Percentiles rank a stretch among this genome's conserved stretches.
Evolutionary conservation across 2,797 vertebrate species (phyloP).

Genomic region (Melanogrammus aeglefinus): DNA sequence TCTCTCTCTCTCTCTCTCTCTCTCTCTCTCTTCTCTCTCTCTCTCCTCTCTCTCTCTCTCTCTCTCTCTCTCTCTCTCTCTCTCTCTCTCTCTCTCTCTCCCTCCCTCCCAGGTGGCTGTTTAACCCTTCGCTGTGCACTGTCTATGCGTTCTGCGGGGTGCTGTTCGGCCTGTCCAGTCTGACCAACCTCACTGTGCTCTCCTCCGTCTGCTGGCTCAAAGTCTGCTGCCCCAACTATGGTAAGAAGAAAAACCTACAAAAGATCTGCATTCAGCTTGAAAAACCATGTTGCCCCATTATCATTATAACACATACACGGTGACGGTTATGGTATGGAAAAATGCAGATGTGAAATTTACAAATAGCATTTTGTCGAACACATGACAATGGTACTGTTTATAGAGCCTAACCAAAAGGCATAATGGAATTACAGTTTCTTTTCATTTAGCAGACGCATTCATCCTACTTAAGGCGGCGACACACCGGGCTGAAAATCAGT

Average conservation of each 20-base stretch:
- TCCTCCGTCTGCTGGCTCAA: constrained; percentile 85
- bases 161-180: constrained; percentile 76
- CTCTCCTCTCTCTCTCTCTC: constrained; percentile 9
- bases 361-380: too few species aligned
- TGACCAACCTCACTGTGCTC: constrained; percentile 76
- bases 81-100: neutral
- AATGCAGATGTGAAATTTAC: too few species aligned
- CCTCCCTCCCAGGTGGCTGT: constrained; percentile 72
- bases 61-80: neutral
- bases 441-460: too few species aligned
- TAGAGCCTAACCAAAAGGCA: too few species aligned
- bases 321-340: too few species aligned
- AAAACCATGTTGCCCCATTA: neutral
- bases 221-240: constrained; percentile 83
- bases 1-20: neutral
- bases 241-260: constrained; percentile 53
- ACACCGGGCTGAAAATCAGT: too few species aligned
- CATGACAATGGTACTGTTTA: too few species aligned
- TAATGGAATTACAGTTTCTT: too few species aligned
- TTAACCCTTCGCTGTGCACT: constrained; percentile 65
- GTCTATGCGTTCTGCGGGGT: constrained; percentile 84
- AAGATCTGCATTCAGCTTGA: neutral
- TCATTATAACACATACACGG: neutral
- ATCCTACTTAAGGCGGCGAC: too few species aligned
- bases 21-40: neutral